These are phyloP conservation scores for Cossypha heuglini DNA, from an alignment of 2,797 vertebrate genomes.

Conservation along the genomic window DNA sequence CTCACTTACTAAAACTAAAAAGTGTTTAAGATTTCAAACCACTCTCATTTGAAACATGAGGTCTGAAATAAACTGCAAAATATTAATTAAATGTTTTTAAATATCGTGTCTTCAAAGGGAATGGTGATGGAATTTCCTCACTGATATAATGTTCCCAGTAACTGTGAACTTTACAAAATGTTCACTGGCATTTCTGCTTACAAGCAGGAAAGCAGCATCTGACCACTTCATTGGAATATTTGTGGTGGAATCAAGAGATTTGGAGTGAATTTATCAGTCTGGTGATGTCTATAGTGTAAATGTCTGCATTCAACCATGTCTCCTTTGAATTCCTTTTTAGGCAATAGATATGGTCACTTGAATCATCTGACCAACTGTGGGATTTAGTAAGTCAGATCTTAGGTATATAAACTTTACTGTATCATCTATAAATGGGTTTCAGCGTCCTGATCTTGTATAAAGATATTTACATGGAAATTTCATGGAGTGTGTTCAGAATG, in stretches of 20 bases:
- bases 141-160: not conserved
- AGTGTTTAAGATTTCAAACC: not conserved
- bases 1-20: not conserved
- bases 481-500: accelerated
- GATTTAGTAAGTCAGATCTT: not conserved
- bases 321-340: not conserved
- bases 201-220: not conserved
- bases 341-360: not conserved
- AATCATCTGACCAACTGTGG: not conserved
- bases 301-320: not conserved
- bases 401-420: not conserved
- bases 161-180: not conserved
- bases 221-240: not conserved
- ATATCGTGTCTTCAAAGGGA: not conserved
- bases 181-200: not conserved
- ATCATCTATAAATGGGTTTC: not conserved
- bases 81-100: not conserved
- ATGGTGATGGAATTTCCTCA: accelerated
- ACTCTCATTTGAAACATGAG: not conserved
- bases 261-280: not conserved
- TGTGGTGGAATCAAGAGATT: not conserved
- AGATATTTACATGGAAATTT: not conserved
- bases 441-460: not conserved
- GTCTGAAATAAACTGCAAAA: not conserved
- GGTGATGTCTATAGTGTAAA: not conserved